Evolutionary conservation across 2,113 vertebrate genomes (phyloP), one percentile per base, ranked within the genome.

Genomic region (Onychostoma macrolepis): DNA sequence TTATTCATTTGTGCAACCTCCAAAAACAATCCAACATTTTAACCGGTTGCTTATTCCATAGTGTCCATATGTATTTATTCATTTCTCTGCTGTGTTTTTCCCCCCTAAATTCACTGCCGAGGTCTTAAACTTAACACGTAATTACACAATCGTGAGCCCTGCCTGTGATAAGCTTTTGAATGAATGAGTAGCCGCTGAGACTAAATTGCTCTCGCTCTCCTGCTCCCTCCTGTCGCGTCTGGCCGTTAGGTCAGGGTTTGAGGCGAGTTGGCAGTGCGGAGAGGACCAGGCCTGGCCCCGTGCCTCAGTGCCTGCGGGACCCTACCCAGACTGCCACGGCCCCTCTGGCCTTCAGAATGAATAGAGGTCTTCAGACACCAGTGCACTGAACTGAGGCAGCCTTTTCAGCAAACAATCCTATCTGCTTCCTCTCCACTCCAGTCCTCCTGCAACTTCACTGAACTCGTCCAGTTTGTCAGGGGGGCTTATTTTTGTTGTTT

Each of bases 381-480:
- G 87, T 90, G 89, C 91, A 87, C 76, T 91, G 83, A 90, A 89
- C 88, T 89, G 89, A 91, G 88, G 87, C 91, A 85, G 83, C 82
- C 50, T 89, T 88, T 85, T 83, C 85, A 86, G 77, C 77, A 82
- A 89, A 89, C 89, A 90, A 90, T 91, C 86, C 88, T 90, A 92
- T 91, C 91, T 87, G 90, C 84, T 65, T 61, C 63, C 77, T 85
- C 72, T 90, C 67, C 82, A 84, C 82, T 84, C 82, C 81, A 83
- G 81, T 83, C 74, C 82, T 86, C 56, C 86, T 71, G 67, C 80
- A 84, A 90, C 79, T 88, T 92, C 67, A 84, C 71, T 58, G 85
- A 89, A 86, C 82, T 33, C 45, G 65, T 53, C 41, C 83, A 78
- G 50, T 85, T 83, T 43, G 58, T 84, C 82, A 80, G 67, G 45